Conservation (phyloP, 2,888 invertebrate genomes). For the Tethea ocularis region DNA sequence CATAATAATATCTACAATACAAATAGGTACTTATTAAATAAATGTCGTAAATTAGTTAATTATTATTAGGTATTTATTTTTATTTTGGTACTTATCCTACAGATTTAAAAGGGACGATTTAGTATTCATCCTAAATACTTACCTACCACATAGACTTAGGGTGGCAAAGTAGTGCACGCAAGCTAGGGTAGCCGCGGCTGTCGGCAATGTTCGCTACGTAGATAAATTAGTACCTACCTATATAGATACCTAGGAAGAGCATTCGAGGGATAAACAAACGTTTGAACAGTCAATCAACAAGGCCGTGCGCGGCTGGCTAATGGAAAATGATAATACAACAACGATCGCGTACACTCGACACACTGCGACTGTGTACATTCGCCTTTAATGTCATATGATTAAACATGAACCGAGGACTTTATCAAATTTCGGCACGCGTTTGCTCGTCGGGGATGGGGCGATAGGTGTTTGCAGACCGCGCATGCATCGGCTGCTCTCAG, state of each 20-base stretch:
- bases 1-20: too few species aligned
- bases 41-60: too few species aligned
- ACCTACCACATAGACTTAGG: too few species aligned
- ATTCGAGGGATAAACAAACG: conserved; percentile 44
- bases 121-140: too few species aligned
- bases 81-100: too few species aligned
- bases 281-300: conserved; percentile 56
- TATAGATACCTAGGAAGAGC: conserved; percentile 29
- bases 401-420: conserved; percentile 79
- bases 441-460: conserved; percentile 61
- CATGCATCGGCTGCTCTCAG: conserved; percentile 65
- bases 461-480: conserved; percentile 75
- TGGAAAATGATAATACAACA: conserved; percentile 74
- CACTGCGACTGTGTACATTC: conserved; percentile 55
- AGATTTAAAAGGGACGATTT: too few species aligned
- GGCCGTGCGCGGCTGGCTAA: conserved; percentile 46
- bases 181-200: neutral
- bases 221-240: conserved; percentile 19
- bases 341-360: conserved; percentile 48
- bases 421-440: conserved; percentile 82
- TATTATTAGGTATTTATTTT: too few species aligned
- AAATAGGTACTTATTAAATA: too few species aligned
- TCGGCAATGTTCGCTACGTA: conserved; percentile 10
- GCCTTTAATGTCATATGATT: conserved; percentile 76
- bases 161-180: too few species aligned